Evolutionary conservation across 1,140 invertebrate species (phyloP), one percentile per base, ranked within the genome.

Genomic region (Drosophila bipectinata): DNA sequence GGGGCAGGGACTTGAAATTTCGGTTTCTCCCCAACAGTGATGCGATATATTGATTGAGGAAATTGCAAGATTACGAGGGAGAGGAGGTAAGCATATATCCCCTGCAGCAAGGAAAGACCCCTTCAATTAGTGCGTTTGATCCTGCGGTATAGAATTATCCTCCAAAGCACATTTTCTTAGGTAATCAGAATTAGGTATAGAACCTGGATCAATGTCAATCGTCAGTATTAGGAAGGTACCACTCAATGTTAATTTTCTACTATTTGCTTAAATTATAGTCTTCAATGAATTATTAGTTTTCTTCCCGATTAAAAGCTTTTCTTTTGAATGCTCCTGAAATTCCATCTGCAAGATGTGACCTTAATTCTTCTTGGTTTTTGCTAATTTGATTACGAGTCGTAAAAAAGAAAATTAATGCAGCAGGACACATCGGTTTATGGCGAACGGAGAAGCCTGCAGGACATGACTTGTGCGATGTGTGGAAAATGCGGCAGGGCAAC

Each of bases 381-480:
- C 78, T 80, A 81, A 80, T 81, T 80, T 72, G 57, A 77, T 82
- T 81, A 72, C 69, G 53, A 61, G 14, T 14, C 30, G 59, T 41
- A 66, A 56, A 67, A 63, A 55, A 58, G 72, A 34, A 71, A 59
- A 54, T 61, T 44, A 54, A 37, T 61, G 54, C 67, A 32, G 59
- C 37, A 66, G 39, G 54, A 44, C 28, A 37, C 41, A 48, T 56
- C 34, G 57, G 30, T 64, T 72, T 77, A 57, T 66, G 41, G 74
- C 62, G 63, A 56, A 41, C 39, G 10, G n/a, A 57, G 34, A 52
- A 55, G 59, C 54, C 77, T 74, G 57, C 51, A 59, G 67, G 72
- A 59, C 78, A 53, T 82, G 79, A 83, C 58, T 66, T 83, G 81
- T 83, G 72, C 60, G 79, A 83, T 74, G 67, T 82, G 74, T 74